These are phyloP conservation scores for Megaceryle alcyon DNA, from an alignment of 2,797 vertebrate species.

Conservation along the genomic window DNA sequence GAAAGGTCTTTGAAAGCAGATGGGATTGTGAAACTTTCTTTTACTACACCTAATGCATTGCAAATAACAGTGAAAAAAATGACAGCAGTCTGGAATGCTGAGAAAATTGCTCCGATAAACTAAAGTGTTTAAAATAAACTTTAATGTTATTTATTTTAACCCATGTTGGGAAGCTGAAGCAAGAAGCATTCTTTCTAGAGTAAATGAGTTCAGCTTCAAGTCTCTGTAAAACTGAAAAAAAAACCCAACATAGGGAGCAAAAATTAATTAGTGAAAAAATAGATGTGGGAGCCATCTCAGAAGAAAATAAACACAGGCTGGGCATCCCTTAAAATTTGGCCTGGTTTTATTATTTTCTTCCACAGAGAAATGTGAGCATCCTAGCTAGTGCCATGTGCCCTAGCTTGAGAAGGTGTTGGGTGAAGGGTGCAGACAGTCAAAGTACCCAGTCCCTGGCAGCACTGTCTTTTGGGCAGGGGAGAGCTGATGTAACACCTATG, in stretches of 20 bases:
- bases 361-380: not conserved
- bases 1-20: slow-evolving; percentile 49
- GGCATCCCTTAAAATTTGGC: not conserved
- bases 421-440: not conserved
- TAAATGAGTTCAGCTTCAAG: not conserved
- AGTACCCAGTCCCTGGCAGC: not conserved
- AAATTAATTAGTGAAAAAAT: slow-evolving; percentile 18
- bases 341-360: not conserved
- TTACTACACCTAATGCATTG: slow-evolving; percentile 44
- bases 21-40: slow-evolving; percentile 53
- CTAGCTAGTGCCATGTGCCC: rapidly evolving
- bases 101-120: slow-evolving; percentile 59
- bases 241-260: not conserved
- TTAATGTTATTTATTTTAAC: slow-evolving; percentile 43
- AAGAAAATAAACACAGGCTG: not conserved
- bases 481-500: not conserved
- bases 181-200: slow-evolving; percentile 35
- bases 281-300: not conserved
- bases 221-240: not conserved
- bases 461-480: not conserved
- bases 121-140: slow-evolving; percentile 62
- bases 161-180: slow-evolving; percentile 2
- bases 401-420: not conserved
- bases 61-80: slow-evolving; percentile 54
- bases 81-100: slow-evolving; percentile 45